Evolutionary conservation across 2,888 invertebrate species (phyloP).

Genomic region (Adela reaumurella): DNA sequence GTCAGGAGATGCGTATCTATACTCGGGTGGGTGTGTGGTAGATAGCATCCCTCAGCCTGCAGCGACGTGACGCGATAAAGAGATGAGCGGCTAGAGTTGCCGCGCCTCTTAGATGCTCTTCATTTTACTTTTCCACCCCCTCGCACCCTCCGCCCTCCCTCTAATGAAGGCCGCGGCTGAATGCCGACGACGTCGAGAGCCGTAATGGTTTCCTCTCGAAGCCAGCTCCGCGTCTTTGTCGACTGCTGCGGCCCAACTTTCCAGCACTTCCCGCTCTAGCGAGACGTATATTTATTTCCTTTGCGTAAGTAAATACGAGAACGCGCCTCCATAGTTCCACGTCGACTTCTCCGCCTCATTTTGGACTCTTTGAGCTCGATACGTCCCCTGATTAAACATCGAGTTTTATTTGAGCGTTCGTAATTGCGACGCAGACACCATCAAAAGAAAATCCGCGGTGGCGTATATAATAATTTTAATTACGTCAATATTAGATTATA

Average conservation of each 20-base stretch:
- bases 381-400: slow-evolving; percentile 39
- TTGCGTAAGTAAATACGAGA: slow-evolving; percentile 28
- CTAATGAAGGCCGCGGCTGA: slow-evolving; percentile 34
- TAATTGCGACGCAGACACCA: slow-evolving; percentile 37
- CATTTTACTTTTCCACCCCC: too few species aligned
- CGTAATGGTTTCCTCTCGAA: slow-evolving; percentile 46
- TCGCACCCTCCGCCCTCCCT: slow-evolving; percentile 8
- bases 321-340: slow-evolving; percentile 34
- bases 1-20: too few species aligned
- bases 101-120: background rate
- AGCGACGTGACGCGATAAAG: background rate
- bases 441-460: slow-evolving; percentile 39
- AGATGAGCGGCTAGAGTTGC: background rate
- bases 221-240: slow-evolving; percentile 38
- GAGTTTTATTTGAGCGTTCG: slow-evolving; percentile 13
- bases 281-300: slow-evolving; percentile 25
- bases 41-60: background rate
- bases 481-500: slow-evolving; percentile 45
- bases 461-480: slow-evolving; percentile 44
- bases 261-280: slow-evolving; percentile 10
- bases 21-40: too few species aligned
- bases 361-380: slow-evolving; percentile 21
- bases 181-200: slow-evolving; percentile 33
- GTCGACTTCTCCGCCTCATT: slow-evolving; percentile 38
- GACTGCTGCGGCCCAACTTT: slow-evolving; percentile 4